A percentile compares a stretch with the other conserved stretches of the same genome.
Conservation (phyloP, 2,888 invertebrate genomes). For the Dusona sp. region DNA sequence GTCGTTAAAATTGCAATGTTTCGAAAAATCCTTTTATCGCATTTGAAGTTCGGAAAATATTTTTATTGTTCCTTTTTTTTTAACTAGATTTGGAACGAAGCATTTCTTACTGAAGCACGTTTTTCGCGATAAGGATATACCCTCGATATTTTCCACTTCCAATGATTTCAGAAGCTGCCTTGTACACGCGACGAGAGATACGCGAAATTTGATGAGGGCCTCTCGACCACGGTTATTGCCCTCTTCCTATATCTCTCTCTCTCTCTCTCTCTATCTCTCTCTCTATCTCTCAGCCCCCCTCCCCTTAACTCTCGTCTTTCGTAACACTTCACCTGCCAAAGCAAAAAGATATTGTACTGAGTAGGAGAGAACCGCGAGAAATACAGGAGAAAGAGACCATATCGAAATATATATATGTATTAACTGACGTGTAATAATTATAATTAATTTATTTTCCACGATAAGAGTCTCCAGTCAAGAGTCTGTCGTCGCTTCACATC, state of each 20-base stretch:
- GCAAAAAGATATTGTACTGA: constrained; percentile 34
- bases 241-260: constrained; percentile 13
- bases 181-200: constrained; percentile 44
- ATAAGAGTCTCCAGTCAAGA: constrained; percentile 23
- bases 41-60: neutral
- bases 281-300: neutral
- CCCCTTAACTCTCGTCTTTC: neutral
- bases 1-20: neutral
- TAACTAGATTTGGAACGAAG: neutral
- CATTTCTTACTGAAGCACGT: constrained; percentile 29
- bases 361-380: constrained; percentile 38
- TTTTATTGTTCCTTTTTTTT: neutral
- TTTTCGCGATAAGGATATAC: constrained; percentile 34
- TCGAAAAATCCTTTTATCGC: neutral
- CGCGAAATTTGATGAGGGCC: constrained; percentile 57
- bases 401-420: neutral
- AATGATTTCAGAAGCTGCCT: constrained; percentile 55
- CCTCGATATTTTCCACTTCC: constrained; percentile 59
- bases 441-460: constrained; percentile 71
- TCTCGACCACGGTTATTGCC: constrained; percentile 63
- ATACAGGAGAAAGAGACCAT: constrained; percentile 16
- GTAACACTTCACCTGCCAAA: constrained; percentile 35
- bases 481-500: constrained; percentile 5
- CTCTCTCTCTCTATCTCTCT: neutral
- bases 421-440: constrained; percentile 67